Base-by-base conservation (phyloP, 2,113 vertebrate species). In the Malurus alboscapulatus region DNA sequence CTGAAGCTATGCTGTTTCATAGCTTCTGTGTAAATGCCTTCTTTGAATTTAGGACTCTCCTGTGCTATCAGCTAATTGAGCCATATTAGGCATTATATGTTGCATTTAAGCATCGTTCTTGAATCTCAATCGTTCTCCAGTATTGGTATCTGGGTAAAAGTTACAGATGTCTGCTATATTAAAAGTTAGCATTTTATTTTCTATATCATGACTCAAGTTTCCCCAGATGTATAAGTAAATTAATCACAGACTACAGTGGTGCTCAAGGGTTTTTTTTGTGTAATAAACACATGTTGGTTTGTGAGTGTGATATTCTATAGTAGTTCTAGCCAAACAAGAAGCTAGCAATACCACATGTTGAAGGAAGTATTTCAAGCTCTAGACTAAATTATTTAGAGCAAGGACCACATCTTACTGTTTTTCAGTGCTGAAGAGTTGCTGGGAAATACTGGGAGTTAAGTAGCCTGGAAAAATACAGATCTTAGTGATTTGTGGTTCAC, bases 151-250 rank as follows among this genome's bases (percentile, higher is more conserved):
- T 90, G 63, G 17, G 36, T 87, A 68, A 79, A 76, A 85, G 16
- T 57, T 45, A 32, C 42, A 68, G 62, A 61, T 73, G 26, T 65
- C 38, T 83, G 18, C 29, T 91, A 2, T 91, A 47, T 85, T 93
- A 76, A 58, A 85, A 89, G 10, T 51, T 86, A 77, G 29, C 24
- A 29, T 87, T 95, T 96, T 73, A 11, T 85, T 79, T 73, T 93
- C 34, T 76, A 0, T 76, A 17, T 69, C 59, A 10, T 77, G 51
- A 48, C 34, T 87, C 29, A 76, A 17, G 34, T 77, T 93, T 80
- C 25, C 30, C 26, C 68, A 88, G 59, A 88, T 90, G 30, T 77
- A 7, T 51, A 58, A 81, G 10, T 78, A 88, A 90, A 78, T 62
- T 40, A 87, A 87, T 50, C 17, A 47, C 27, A 84, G 25, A 63